Evolutionary conservation across 2,797 vertebrate genomes (phyloP), one percentile per base, ranked within the genome.

Genomic region (Microchirus variegatus): DNA sequence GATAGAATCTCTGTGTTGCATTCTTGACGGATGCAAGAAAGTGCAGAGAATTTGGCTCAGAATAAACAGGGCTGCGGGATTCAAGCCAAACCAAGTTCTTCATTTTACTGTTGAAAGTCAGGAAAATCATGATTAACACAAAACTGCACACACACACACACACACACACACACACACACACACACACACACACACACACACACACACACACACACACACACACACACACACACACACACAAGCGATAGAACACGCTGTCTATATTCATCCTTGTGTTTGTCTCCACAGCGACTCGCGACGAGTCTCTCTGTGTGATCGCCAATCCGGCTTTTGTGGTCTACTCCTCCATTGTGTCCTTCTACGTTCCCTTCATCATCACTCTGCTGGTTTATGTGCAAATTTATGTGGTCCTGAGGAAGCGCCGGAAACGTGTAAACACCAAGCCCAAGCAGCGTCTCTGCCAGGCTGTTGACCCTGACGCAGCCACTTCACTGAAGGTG

Each of bases 321-420:
- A 98, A 99, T 61, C 98, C 98, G 0, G 96, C 96, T 83, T 99
- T 99, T 53, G 98, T 99, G 80, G 96, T 99, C 53, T 99, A 99
- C 90, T 99, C 97, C 40, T 99, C 98, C 73, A 95, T 99, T 3
- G 96, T 98, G 77, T 99, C 98, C 86, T 99, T 99, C 95, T 99
- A 99, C 37, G 96, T 96, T n/a, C 97, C 97, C 89, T 99, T 99
- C 92, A 98, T 98, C 61, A 96, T 99, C 79, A 99, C 98, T 0
- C 92, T 99, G 90, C 94, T 99, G 86, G 98, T 99, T 63, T 99
- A 99, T 46, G 95, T 99, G 82, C 97, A 99, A 94, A 99, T 99
- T 83, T 99, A 98, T 74, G 91, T 98, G 15, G 97, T 99, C 74
- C 92, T 99, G 57, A 94, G 93, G 68, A 96, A 94, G 71, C 94